Evolutionary conservation across 2,797 vertebrate genomes (phyloP), one percentile per base, ranked within the genome.

Genomic region (Pampus argenteus): DNA sequence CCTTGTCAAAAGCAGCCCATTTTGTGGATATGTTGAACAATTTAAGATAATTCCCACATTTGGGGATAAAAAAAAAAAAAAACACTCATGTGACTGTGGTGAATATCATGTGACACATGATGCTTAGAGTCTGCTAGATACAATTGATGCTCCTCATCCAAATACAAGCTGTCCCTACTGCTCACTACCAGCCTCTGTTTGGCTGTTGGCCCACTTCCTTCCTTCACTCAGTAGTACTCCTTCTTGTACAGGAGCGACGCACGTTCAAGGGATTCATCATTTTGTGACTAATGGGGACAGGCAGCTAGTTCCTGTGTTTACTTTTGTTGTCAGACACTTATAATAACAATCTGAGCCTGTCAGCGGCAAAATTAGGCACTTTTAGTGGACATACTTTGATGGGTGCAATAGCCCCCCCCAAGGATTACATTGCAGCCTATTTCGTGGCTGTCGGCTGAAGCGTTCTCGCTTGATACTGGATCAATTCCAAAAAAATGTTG

Each of bases 181-280:
- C 22, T 36, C 40, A 66, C 15, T 14, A 9, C 54, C 40, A 36
- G 15, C 29, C 26, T 57, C 10, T 34, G 64, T 48, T 34, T 67
- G 65, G 42, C 22, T 25, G 10, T 28, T 64, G 4, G 11, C 34
- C 34, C 49, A 54, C 28, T 26, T 38, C 49, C 44, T 23, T 59
- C 55, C 23, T 40, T 38, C 10, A 9, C 7, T 28, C 22, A 26
- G 20, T 22, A 52, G 23, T 11, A 9, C 18, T 14, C 57, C 28
- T 28, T 26, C 18, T 40, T 51, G 44, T 18, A 49, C 45, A 22
- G 18, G n/a, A 17, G 25, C 55, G 11, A n/a, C n/a, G n/a, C n/a
- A n/a, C n/a, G n/a, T n/a, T n/a, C n/a, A n/a, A n/a, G n/a, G n/a
- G n/a, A n/a, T n/a, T n/a, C n/a, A n/a, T n/a, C n/a, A n/a, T n/a